These are phyloP conservation scores for Rhabditophanes sp. DNA, from an alignment of 2,888 invertebrate genomes.

Conservation along the genomic window DNA sequence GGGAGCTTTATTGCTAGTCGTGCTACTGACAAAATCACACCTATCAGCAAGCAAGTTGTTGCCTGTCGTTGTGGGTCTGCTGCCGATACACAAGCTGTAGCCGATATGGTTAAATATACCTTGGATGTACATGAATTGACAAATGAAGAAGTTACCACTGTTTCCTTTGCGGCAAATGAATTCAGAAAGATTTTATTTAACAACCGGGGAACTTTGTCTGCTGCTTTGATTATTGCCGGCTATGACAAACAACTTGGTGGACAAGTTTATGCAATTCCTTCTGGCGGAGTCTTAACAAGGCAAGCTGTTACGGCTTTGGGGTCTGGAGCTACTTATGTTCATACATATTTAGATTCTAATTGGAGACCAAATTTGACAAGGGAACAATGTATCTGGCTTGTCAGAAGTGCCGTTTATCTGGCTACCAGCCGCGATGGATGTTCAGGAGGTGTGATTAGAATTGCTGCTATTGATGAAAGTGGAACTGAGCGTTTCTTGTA, in stretches of 20 bases:
- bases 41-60: conserved; percentile 79
- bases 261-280: conserved; percentile 49
- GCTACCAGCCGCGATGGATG: conserved; percentile 38
- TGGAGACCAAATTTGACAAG: conserved; percentile 69
- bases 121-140: conserved; percentile 71
- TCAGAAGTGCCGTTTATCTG: conserved; percentile 32
- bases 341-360: conserved; percentile 74
- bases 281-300: conserved; percentile 37
- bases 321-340: conserved; percentile 55
- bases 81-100: conserved; percentile 92
- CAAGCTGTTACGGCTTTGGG: conserved; percentile 34
- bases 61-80: conserved; percentile 93
- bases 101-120: conserved; percentile 83
- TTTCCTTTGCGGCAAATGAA: conserved; percentile 75
- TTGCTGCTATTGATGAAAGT: conserved; percentile 28
- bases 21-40: conserved; percentile 84
- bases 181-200: conserved; percentile 88
- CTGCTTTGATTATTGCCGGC: conserved; percentile 84
- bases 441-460: conserved; percentile 38
- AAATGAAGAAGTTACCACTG: no score
- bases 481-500: conserved; percentile 28
- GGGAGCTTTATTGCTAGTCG: conserved; percentile 82
- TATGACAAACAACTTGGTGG: conserved; percentile 82
- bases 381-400: conserved; percentile 19
- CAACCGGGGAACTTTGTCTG: conserved; percentile 76